Evolutionary conservation across 2,113 vertebrate species (phyloP).

Genomic region (Atrichornis clamosus): DNA sequence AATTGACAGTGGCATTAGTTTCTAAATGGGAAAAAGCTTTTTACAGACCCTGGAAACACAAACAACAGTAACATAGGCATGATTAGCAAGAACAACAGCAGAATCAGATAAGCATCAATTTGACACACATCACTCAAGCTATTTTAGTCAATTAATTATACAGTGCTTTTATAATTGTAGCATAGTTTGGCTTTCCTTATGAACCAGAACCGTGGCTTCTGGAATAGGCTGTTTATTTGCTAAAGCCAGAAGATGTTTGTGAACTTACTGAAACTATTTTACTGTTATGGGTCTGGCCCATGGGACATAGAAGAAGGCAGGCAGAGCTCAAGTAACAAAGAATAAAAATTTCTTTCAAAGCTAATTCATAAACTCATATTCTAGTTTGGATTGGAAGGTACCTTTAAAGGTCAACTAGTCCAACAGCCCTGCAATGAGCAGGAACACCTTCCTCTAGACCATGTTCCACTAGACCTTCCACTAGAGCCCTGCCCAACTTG

Average conservation of each 20-base stretch:
- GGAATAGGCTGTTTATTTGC: not conserved
- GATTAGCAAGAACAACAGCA: not conserved
- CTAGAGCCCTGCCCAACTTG: not conserved
- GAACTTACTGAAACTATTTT: not conserved
- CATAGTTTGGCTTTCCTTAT: not conserved
- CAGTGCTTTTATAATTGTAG: not conserved
- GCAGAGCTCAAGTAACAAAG: not conserved
- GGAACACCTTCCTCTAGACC: not conserved
- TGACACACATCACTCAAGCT: not conserved
- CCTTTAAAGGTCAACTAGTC: not conserved
- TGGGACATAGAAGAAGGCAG: not conserved
- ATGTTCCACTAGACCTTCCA: too few species aligned
- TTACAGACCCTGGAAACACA: not conserved
- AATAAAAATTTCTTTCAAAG: not conserved
- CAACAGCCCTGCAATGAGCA: not conserved
- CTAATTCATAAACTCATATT: not conserved
- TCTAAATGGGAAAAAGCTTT: not conserved
- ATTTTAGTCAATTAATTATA: not conserved
- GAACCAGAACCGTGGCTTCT: not conserved
- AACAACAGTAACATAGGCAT: not conserved
- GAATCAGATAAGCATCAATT: not conserved
- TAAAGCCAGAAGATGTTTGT: not conserved
- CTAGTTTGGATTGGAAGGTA: not conserved
- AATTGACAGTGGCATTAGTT: not conserved
- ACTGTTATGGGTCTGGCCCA: not conserved